phyloP scores from a whole-genome alignment of 2,113 vertebrate species.

The Tyrannus savana region DNA sequence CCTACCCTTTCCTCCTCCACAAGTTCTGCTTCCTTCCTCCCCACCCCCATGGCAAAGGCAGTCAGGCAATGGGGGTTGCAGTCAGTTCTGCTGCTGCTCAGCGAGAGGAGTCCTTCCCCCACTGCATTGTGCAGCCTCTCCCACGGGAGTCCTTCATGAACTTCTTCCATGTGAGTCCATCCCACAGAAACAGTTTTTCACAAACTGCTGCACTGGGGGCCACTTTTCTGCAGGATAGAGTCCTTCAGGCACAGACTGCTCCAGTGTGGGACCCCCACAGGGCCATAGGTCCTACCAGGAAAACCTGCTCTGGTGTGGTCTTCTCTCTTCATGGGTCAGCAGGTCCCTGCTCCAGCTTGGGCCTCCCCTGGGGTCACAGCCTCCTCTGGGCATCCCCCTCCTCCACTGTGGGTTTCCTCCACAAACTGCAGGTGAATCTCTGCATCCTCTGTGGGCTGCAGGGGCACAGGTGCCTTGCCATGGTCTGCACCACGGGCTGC shows the following conservation, averaged over 20 bases:
- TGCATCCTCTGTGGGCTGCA: background rate
- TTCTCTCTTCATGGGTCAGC: no score
- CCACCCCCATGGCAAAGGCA: background rate
- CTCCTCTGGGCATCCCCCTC: background rate
- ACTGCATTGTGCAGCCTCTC: background rate
- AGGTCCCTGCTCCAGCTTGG: background rate
- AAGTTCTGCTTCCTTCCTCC: background rate
- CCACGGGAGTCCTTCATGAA: background rate
- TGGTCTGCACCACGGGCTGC: background rate
- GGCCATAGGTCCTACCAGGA: no score
- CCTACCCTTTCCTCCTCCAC: background rate
- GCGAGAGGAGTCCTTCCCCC: background rate
- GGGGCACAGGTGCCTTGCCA: background rate
- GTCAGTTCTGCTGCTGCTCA: background rate
- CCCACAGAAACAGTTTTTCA: background rate
- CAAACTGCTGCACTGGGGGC: background rate
- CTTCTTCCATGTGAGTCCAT: background rate
- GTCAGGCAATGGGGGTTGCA: no score
- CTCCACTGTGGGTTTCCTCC: background rate
- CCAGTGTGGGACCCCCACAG: no score
- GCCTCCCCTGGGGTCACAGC: background rate
- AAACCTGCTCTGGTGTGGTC: no score
- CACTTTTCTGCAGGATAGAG: no score
- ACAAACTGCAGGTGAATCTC: background rate
- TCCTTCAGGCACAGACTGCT: no score